A percentile compares a stretch with the other conserved stretches of the same genome.
phyloP scores from a whole-genome alignment of 2,888 invertebrate genomes.

The Myathropa florea region DNA sequence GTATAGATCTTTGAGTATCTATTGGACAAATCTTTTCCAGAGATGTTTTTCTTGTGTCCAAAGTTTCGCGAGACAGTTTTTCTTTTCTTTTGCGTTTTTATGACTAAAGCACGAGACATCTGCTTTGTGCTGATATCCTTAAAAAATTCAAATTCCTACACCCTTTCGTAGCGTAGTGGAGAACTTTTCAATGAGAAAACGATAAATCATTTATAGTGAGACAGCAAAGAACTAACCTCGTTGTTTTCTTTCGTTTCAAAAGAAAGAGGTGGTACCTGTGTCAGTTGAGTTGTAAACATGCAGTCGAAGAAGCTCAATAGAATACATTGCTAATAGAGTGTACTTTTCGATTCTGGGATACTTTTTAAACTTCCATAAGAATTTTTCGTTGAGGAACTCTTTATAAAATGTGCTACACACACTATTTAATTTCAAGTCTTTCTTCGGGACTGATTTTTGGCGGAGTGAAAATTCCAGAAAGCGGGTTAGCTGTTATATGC shows the following conservation, averaged over 20 bases:
- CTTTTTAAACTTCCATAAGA: no score
- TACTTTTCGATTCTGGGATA: no score
- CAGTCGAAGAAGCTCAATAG: no score
- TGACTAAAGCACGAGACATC: neutral
- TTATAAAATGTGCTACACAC: no score
- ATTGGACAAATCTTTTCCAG: neutral
- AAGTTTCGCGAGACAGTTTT: neutral
- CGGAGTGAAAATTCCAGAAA: no score
- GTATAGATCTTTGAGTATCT: neutral
- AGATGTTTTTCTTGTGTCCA: neutral
- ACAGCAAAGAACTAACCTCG: neutral
- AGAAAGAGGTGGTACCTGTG: no score
- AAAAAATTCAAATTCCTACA: neutral
- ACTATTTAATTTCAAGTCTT: no score
- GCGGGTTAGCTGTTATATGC: no score
- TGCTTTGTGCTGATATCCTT: neutral
- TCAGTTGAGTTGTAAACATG: no score
- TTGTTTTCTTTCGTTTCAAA: neutral
- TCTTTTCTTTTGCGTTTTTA: neutral
- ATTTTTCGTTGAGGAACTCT: no score
- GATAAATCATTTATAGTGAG: conserved; percentile 22
- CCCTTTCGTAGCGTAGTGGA: neutral
- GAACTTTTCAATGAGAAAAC: conserved; percentile 18
- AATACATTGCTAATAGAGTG: no score
- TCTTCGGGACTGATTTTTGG: no score